Conservation (phyloP, 35 echinoderm and acorn worm species). For the Eucidaris tribuloides region DNA sequence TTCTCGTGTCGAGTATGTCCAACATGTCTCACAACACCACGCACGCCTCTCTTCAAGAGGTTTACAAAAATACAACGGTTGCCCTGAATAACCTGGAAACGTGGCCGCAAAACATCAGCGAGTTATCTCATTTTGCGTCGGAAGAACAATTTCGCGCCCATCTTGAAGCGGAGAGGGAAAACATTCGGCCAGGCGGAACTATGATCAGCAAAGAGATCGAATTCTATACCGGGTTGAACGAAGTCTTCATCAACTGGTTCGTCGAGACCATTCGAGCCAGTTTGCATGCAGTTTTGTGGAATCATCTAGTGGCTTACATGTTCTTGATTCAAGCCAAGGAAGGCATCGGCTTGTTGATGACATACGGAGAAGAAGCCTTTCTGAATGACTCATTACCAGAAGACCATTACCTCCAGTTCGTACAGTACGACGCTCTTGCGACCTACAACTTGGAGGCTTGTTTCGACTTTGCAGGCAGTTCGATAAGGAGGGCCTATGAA, state of each 20-base stretch:
- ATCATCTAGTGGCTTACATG: conserved; percentile 29
- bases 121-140: not conserved
- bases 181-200: not conserved
- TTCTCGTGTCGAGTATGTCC: not conserved
- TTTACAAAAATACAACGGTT: conserved; percentile 38
- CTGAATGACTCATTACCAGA: not conserved
- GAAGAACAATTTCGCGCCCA: not conserved
- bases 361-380: conserved; percentile 49
- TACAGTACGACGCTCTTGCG: conserved; percentile 24
- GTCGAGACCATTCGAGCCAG: conserved; percentile 26
- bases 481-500: not conserved
- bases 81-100: not conserved
- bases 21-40: not conserved
- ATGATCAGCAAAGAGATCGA: conserved; percentile 1
- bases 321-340: conserved; percentile 56
- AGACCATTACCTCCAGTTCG: conserved; percentile 11
- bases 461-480: not conserved
- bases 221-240: conserved; percentile 35
- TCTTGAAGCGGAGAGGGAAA: not conserved
- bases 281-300: conserved; percentile 51
- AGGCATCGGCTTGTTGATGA: conserved; percentile 25
- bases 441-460: conserved; percentile 29
- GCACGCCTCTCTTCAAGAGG: not conserved
- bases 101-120: conserved; percentile 28
- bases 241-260: conserved; percentile 30